These are phyloP conservation scores for Psophia crepitans DNA, from an alignment of 2,113 vertebrate genomes.

Conservation along the genomic window DNA sequence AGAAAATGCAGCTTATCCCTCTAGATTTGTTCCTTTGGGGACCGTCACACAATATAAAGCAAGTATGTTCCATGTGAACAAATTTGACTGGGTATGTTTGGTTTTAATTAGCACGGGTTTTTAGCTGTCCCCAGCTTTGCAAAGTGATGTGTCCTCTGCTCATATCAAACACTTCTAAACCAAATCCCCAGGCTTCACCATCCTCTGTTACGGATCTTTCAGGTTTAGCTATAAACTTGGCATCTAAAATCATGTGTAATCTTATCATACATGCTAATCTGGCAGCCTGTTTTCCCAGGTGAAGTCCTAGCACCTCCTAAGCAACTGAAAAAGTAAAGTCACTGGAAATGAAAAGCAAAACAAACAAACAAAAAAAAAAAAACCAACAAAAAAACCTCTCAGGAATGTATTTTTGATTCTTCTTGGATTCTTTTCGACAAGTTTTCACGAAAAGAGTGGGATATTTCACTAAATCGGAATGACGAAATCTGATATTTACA, in stretches of 20 bases:
- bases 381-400: not conserved
- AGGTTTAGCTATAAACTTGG: not conserved
- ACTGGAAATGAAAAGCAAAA: conserved; percentile 20
- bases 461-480: not conserved
- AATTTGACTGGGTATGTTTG: not conserved
- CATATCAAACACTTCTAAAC: not conserved
- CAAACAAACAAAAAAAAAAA: not conserved
- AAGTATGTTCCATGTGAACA: not conserved
- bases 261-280: not conserved
- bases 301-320: not conserved
- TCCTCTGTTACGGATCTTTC: not conserved
- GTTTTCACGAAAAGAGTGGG: not conserved
- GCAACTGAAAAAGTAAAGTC: not conserved
- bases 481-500: not conserved
- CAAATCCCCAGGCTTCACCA: not conserved
- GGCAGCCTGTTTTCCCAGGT: not conserved
- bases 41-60: not conserved
- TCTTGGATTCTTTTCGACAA: not conserved
- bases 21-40: not conserved
- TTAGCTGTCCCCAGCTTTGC: not conserved
- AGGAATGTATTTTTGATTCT: not conserved
- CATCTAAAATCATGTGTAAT: not conserved
- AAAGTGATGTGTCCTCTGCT: not conserved
- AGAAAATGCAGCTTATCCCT: not conserved
- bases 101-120: not conserved